phyloP scores from a whole-genome alignment of 2,888 invertebrate genomes.

The Cataglyphis altisquamis region DNA sequence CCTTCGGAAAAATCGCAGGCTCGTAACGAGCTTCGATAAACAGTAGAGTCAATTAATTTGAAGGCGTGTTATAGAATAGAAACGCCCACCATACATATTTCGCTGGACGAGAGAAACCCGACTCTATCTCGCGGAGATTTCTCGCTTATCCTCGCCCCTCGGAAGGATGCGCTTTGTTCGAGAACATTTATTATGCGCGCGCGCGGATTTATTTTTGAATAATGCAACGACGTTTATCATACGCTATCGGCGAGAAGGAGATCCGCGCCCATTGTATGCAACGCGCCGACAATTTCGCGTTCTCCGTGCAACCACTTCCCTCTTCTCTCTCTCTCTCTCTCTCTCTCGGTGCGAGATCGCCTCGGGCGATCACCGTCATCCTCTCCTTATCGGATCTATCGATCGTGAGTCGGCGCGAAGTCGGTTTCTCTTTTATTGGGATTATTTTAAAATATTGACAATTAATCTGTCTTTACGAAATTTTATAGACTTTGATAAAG shows the following conservation, averaged over 20 bases:
- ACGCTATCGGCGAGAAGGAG: slow-evolving; percentile 50
- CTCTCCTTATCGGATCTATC: slow-evolving; percentile 33
- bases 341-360: slow-evolving; percentile 29
- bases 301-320: slow-evolving; percentile 37
- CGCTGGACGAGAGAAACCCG: background rate
- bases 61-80: background rate
- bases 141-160: background rate
- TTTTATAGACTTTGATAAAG: too few species aligned
- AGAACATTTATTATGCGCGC: slow-evolving; percentile 43
- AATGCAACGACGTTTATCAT: slow-evolving; percentile 52
- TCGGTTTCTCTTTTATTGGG: background rate
- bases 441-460: background rate
- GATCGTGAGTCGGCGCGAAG: background rate
- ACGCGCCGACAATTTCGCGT: slow-evolving; percentile 49
- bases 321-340: background rate
- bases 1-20: background rate
- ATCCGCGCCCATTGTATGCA: slow-evolving; percentile 55
- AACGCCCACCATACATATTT: background rate
- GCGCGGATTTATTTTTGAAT: slow-evolving; percentile 53
- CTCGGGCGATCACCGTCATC: slow-evolving; percentile 17
- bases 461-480: background rate
- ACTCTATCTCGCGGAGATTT: slow-evolving; percentile 3
- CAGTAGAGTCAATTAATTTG: background rate
- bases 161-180: slow-evolving; percentile 9
- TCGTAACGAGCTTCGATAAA: background rate